Base-by-base conservation (phyloP, 2,888 invertebrate genomes). In the Lepidocyrtinus sp. region DNA sequence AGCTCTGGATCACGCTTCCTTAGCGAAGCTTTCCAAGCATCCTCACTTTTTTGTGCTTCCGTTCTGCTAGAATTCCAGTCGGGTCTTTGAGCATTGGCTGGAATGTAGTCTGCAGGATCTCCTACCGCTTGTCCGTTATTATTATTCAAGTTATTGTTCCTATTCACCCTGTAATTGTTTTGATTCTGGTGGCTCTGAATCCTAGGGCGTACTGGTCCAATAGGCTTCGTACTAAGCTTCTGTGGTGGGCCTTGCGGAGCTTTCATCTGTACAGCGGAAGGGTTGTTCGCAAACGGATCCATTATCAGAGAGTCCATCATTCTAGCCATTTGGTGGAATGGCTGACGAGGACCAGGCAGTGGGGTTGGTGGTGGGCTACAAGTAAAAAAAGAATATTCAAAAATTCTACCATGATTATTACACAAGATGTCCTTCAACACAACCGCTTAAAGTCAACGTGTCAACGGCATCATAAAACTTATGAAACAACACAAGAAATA, bases 221-320 rank as follows among this genome's bases (percentile, higher is more conserved):
- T 79, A 2, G 86, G 85, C 62, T 84, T 84, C 12, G 69, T 68
- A 25, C 50, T 65, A n/a, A n/a, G n/a, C n/a, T n/a, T n/a, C n/a
- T n/a, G n/a, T n/a, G n/a, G n/a, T 72, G 21, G 26, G 67, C 61
- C 59, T 71, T 65, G 69, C 69, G 62, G 25, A 61, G 15, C 74
- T 65, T 15, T 46, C 7, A 9, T 17, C 46, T 22, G 45, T 62
- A 21, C 72, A 62, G n/a, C 27, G 25, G 93, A 93, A 83, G 83
- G 82, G 64, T 64, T 80, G 2, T 9, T 27, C n/a, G 92, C 91
- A 85, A 93, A 90, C 75, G 92, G 92, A 86, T 93, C 93, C 76
- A 91, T 89, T 88, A 93, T 92, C 88, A 93, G 90, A 1, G 93
- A 92, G 87, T 93, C 93, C 93, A 93, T 93, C 93, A 93, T 93